A percentile compares a stretch with the other conserved stretches of the same genome.
Conservation (phyloP, 2,888 invertebrate species). For the Melanotus villosus region DNA sequence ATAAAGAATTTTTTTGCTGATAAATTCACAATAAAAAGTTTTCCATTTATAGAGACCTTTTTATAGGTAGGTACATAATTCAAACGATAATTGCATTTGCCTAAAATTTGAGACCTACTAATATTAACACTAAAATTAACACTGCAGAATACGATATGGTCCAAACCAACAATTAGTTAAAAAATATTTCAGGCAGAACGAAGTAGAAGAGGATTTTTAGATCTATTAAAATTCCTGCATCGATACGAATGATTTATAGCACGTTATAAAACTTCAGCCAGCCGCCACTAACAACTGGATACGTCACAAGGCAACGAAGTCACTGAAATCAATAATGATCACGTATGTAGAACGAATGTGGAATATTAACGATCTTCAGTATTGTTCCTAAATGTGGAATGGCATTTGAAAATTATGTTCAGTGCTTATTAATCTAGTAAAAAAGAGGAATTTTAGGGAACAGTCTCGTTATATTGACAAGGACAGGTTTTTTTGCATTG, state of each 20-base stretch:
- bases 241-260: constrained; percentile 19
- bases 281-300: constrained; percentile 7
- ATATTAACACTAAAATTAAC: too few relatives aligned
- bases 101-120: too few relatives aligned
- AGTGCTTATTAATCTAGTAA: constrained; percentile 26
- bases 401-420: constrained; percentile 36
- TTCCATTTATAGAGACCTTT: too few relatives aligned
- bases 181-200: neutral
- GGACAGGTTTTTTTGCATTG: neutral
- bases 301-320: constrained; percentile 34
- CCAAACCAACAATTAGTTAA: neutral
- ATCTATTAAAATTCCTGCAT: constrained; percentile 23
- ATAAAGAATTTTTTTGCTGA: too few relatives aligned
- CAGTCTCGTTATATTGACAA: constrained; percentile 9
- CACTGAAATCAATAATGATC: constrained; percentile 45
- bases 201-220: neutral
- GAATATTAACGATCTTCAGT: constrained; percentile 38
- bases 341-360: constrained; percentile 35
- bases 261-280: constrained; percentile 4
- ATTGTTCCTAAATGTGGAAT: constrained; percentile 35
- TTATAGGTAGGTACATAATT: too few relatives aligned
- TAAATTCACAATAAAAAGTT: too few relatives aligned
- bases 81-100: too few relatives aligned
- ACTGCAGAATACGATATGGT: too few relatives aligned
- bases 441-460: constrained; percentile 2